Percentiles rank a stretch among this genome's conserved stretches.
phyloP scores from a whole-genome alignment of 2,888 invertebrate genomes.

The Smittia aterrima region DNA sequence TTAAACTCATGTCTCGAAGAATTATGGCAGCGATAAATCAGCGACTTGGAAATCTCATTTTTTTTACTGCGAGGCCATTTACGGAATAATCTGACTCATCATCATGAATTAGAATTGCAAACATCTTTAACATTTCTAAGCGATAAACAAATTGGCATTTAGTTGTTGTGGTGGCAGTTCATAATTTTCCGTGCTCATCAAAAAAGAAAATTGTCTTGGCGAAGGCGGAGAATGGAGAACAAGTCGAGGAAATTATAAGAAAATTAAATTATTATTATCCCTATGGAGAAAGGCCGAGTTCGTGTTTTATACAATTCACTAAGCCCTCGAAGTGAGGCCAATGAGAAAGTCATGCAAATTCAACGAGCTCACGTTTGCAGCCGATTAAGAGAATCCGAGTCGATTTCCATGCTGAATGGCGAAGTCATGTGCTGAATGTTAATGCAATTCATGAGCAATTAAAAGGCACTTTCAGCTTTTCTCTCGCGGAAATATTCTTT shows the following conservation, averaged over 20 bases:
- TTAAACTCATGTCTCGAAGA: slow-evolving; percentile 22
- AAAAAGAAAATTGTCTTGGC: background rate
- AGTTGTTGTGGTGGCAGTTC: slow-evolving; percentile 4
- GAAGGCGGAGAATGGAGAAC: background rate
- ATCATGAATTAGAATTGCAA: slow-evolving; percentile 40
- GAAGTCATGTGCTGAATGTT: background rate
- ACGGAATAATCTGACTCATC: slow-evolving; percentile 38
- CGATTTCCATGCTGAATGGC: slow-evolving; percentile 1
- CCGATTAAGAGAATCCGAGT: background rate
- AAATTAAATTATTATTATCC: slow-evolving; percentile 40
- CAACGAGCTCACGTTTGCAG: background rate
- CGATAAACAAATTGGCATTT: slow-evolving; percentile 30
- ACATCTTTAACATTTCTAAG: slow-evolving; percentile 36
- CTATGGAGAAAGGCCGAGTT: slow-evolving; percentile 4
- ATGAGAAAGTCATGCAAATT: background rate
- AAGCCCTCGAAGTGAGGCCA: background rate
- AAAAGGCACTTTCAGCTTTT: slow-evolving; percentile 1
- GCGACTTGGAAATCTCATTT: slow-evolving; percentile 38
- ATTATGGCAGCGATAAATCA: slow-evolving; percentile 38
- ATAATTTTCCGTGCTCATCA: slow-evolving; percentile 29
- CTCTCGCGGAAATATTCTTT: background rate
- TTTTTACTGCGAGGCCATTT: slow-evolving; percentile 27
- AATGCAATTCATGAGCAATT: slow-evolving; percentile 15
- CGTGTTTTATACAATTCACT: background rate
- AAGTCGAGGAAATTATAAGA: slow-evolving; percentile 27